Percentiles rank a stretch among this genome's conserved stretches.
phyloP scores from a whole-genome alignment of 2,797 vertebrate species.

The Coracias cyanogaster region DNA sequence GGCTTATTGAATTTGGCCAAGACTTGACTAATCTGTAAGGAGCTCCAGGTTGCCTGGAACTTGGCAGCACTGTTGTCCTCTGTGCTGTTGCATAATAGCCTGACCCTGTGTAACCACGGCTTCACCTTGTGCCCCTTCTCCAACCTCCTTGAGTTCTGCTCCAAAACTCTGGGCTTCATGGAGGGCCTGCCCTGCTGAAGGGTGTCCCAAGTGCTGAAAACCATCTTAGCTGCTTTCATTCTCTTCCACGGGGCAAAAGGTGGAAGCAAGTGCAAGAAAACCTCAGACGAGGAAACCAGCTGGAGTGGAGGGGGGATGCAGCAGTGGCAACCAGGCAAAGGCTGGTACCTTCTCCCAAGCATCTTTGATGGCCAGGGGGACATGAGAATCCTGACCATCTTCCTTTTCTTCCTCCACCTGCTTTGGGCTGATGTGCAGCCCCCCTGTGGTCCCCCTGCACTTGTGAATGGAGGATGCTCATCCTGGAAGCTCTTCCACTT shows the following conservation, averaged over 20 bases:
- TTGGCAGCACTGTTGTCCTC: slow-evolving; percentile 24
- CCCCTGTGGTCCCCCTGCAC: neutral
- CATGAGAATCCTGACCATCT: neutral
- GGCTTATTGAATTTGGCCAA: slow-evolving; percentile 74
- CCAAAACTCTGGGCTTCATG: neutral
- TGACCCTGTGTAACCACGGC: slow-evolving; percentile 18
- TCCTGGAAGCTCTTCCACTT: neutral
- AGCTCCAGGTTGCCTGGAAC: slow-evolving; percentile 74
- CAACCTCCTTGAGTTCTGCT: neutral
- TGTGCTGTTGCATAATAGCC: slow-evolving; percentile 49
- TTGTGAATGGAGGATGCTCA: neutral
- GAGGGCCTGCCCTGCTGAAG: neutral
- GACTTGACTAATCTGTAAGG: slow-evolving; percentile 66
- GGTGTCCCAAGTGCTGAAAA: neutral
- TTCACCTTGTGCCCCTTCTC: neutral
- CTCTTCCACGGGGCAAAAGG: neutral
- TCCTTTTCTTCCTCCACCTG: neutral
- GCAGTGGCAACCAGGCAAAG: neutral
- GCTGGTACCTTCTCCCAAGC: neutral
- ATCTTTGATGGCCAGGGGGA: neutral
- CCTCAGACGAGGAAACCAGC: fast-evolving
- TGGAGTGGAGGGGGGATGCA: neutral
- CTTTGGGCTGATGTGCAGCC: neutral
- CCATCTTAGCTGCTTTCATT: neutral
- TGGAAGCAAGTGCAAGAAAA: neutral